Base-by-base conservation (phyloP, 2,113 vertebrate genomes). In the Lophotis ruficrista region DNA sequence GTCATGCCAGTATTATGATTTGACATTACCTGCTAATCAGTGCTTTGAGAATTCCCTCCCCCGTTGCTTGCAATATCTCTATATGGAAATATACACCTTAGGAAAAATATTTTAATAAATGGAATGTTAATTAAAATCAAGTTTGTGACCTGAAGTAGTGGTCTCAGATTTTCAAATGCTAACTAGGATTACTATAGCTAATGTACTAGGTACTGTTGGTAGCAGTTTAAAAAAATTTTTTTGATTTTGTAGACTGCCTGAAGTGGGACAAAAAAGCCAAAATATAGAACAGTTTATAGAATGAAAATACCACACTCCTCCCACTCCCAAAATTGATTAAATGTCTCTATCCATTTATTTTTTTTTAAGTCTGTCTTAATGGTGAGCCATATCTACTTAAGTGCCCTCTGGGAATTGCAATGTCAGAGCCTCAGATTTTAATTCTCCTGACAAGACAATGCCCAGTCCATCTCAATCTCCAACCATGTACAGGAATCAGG, bases 21-120 rank as follows among this genome's bases (percentile, higher is more conserved):
- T 79, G 51, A 60, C 37, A 86, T 92, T 85, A 82, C 45, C n/a
- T 93, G 17, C 33, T 94, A 94, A 89, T 77, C 69, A 88, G 69
- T 83, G 41, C 31, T 73, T 80, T 76, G 62, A 90, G 92, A 95
- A 94, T 96, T 89, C 17, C 28, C 33, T 66, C 51, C 69, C 31
- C 47, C 13, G 37, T 69, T 66, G 66, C 47, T 83, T 83, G 22
- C 18, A 83, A 31, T 50, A 21, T 53, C 57, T 53, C 75, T 68
- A 75, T 86, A 54, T 9, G 1, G 23, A 87, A 87, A 83, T 27
- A 79, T 62, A 65, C 12, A 88, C 25, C 50, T 90, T 48, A 81
- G 35, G 43, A 86, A 77, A 89, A 76, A 71, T 53, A 91, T 51
- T 80, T 90, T 62, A 85, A 72, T 83, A 73, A 87, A 47, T 50